Conservation (phyloP, 1,140 invertebrate species). For the Globodera ellingtonae region DNA sequence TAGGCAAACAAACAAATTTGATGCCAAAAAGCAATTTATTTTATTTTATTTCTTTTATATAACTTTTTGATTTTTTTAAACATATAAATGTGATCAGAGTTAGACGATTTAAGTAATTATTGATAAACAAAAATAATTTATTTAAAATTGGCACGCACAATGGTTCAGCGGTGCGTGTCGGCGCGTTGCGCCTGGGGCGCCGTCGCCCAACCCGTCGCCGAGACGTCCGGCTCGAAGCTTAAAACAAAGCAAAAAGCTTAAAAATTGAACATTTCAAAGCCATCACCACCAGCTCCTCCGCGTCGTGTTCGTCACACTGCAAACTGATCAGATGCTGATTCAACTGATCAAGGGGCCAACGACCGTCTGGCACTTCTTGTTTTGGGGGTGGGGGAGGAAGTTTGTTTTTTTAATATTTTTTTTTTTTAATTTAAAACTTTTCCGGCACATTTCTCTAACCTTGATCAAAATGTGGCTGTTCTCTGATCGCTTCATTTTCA, state of each 20-base stretch:
- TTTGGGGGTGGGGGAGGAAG: too few relatives aligned
- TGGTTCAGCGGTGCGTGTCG: conserved; percentile 60
- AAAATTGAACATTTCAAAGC: neutral
- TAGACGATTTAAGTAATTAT: neutral
- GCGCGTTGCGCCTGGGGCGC: conserved; percentile 23
- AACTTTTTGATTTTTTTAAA: neutral
- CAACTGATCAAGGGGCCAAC: neutral
- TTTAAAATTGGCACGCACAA: conserved; percentile 49
- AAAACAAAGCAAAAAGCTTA: neutral
- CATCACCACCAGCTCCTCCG: neutral
- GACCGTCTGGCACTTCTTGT: conserved; percentile 5
- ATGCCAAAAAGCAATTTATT: conserved; percentile 8
- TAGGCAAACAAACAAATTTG: conserved; percentile 22
- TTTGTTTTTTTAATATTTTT: neutral
- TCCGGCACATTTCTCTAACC: too few relatives aligned
- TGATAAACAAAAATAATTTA: neutral
- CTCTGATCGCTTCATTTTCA: too few relatives aligned
- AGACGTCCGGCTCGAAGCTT: neutral
- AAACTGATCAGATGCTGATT: conserved; percentile 19
- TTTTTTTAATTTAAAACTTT: neutral
- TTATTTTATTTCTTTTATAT: neutral
- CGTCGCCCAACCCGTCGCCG: neutral
- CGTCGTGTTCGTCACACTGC: neutral
- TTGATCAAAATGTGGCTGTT: too few relatives aligned
- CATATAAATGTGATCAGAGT: too few relatives aligned